These are phyloP conservation scores for Porites rus DNA, from an alignment of 92 coral and sea anemone genomes.

Conservation along the genomic window DNA sequence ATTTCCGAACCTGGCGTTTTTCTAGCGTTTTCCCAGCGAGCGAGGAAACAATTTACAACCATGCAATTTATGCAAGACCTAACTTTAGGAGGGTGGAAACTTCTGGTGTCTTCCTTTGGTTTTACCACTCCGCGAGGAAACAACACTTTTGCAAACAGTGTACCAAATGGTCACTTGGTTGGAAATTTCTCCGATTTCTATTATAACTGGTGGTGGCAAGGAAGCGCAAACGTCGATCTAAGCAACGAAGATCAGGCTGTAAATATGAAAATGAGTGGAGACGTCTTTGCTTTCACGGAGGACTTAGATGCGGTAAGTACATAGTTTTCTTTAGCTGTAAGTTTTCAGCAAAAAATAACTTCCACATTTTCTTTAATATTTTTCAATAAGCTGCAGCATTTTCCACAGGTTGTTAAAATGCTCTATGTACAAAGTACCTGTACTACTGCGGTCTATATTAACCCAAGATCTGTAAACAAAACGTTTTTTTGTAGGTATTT, in stretches of 20 bases:
- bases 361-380: too few relatives aligned
- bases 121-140: slow-evolving; percentile 15
- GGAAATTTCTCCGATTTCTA: slow-evolving; percentile 11
- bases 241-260: not conserved
- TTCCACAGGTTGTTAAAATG: too few relatives aligned
- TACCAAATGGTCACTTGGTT: slow-evolving; percentile 2
- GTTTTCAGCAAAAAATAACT: not conserved
- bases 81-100: slow-evolving; percentile 1
- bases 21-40: not conserved
- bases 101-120: not conserved
- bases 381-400: too few relatives aligned
- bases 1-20: not conserved
- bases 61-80: slow-evolving; percentile 16
- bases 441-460: too few relatives aligned
- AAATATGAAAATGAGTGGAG: slow-evolving; percentile 10
- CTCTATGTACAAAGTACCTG: too few relatives aligned
- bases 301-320: slow-evolving; percentile 11
- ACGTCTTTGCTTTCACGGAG: not conserved
- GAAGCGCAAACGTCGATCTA: slow-evolving; percentile 1
- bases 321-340: not conserved
- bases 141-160: not conserved
- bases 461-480: too few relatives aligned
- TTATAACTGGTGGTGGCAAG: slow-evolving; percentile 24
- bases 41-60: not conserved
- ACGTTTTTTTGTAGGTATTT: slow-evolving; percentile 12